Percentiles rank a stretch among this genome's conserved stretches.
Evolutionary conservation across 2,113 vertebrate species (phyloP).

Genomic region (Saiga tatarica): DNA sequence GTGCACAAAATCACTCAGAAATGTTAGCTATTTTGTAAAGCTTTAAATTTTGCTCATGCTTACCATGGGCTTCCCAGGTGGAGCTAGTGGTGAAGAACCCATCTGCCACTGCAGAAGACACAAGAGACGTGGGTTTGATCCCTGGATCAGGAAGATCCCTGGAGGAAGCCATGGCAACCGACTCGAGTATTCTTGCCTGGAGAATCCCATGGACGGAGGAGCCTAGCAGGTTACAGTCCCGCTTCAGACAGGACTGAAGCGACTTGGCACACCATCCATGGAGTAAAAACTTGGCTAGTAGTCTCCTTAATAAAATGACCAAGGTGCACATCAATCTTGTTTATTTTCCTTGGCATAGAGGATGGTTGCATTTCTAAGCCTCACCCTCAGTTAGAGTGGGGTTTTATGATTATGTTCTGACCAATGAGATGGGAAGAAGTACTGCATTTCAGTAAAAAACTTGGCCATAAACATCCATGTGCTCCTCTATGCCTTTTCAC

Average conservation of each 20-base stretch:
- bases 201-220: background rate
- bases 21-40: background rate
- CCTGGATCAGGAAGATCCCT: background rate
- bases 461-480: background rate
- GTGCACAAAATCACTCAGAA: background rate
- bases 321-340: background rate
- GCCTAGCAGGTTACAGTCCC: background rate
- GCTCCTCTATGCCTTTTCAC: background rate
- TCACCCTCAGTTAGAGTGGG: background rate
- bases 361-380: background rate
- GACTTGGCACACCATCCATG: background rate
- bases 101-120: background rate
- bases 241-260: background rate
- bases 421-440: background rate
- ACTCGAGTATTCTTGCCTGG: background rate
- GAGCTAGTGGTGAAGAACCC: background rate
- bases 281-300: background rate
- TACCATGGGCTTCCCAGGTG: background rate
- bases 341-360: background rate
- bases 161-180: background rate
- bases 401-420: background rate
- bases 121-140: background rate
- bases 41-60: background rate
- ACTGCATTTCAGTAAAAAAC: background rate
- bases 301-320: background rate